Evolutionary conservation across 1,140 invertebrate species (phyloP).

Genomic region (Drosophila ohnishii): DNA sequence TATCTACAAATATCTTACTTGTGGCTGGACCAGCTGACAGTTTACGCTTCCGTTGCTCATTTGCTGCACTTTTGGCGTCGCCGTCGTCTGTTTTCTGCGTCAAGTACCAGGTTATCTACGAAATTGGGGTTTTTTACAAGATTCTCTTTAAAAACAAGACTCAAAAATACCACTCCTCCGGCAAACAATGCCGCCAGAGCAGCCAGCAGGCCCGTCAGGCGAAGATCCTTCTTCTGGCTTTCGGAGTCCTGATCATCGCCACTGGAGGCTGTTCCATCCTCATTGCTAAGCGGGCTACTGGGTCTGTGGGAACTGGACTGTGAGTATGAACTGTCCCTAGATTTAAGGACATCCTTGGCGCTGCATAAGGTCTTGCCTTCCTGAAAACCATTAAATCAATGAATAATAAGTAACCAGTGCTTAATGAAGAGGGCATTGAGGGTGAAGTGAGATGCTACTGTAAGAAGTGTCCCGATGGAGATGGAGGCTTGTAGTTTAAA

Average conservation of each 20-base stretch:
- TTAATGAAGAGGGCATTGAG: background rate
- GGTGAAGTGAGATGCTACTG: conserved; percentile 29
- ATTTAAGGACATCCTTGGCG: conserved; percentile 59
- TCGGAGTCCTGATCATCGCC: conserved; percentile 31
- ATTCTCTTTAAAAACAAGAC: background rate
- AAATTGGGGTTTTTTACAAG: background rate
- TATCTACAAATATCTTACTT: conserved; percentile 11
- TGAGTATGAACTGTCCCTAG: conserved; percentile 43
- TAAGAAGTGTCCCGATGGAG: conserved; percentile 43
- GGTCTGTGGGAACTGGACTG: conserved; percentile 3
- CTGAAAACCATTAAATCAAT: background rate
- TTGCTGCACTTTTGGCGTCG: background rate
- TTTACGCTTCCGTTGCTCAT: conserved; percentile 11
- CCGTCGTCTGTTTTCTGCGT: conserved; percentile 7
- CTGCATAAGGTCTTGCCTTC: conserved; percentile 15
- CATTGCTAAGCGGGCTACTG: conserved; percentile 10
- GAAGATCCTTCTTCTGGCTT: conserved; percentile 23
- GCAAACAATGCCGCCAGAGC: conserved; percentile 63
- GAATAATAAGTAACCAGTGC: background rate
- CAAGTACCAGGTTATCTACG: conserved; percentile 60
- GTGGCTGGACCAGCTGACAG: conserved; percentile 27
- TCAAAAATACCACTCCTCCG: conserved; percentile 63
- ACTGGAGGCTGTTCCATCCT: conserved; percentile 1
- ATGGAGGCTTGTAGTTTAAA: conserved; percentile 1
- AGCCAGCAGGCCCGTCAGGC: conserved; percentile 44